A percentile compares a stretch with the other conserved stretches of the same genome.
Evolutionary conservation across 2,113 vertebrate species (phyloP).

Genomic region (Argyrosomus japonicus): DNA sequence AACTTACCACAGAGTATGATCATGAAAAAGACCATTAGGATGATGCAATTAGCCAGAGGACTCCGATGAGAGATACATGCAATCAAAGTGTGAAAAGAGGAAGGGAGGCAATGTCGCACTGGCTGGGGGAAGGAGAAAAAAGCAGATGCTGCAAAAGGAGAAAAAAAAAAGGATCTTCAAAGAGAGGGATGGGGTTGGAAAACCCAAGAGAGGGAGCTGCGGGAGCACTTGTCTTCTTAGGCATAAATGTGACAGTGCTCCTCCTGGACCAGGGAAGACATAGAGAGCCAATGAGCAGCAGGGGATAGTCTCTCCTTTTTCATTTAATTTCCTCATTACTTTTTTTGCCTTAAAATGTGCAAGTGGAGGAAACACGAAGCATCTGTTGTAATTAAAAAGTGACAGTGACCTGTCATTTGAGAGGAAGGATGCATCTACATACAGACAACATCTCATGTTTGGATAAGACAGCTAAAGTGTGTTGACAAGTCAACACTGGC

Average conservation of each 20-base stretch:
- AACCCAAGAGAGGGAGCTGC: constrained; percentile 80
- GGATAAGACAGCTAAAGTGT: neutral
- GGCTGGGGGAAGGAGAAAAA: constrained; percentile 68
- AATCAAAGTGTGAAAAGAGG: constrained; percentile 80
- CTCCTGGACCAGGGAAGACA: constrained; percentile 73
- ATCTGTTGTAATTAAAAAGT: constrained; percentile 57
- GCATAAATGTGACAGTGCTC: constrained; percentile 77
- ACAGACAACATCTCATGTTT: neutral
- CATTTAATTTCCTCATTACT: constrained; percentile 30
- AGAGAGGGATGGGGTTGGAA: constrained; percentile 74
- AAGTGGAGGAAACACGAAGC: constrained; percentile 5
- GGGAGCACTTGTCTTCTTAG: constrained; percentile 80
- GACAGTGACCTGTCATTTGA: constrained; percentile 42
- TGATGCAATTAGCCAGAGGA: constrained; percentile 84
- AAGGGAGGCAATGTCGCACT: constrained; percentile 66
- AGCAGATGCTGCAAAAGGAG: constrained; percentile 80
- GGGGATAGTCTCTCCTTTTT: constrained; percentile 55
- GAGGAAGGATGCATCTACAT: neutral
- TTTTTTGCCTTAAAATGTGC: constrained; percentile 50
- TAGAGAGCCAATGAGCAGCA: constrained; percentile 69
- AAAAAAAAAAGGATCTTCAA: constrained; percentile 72
- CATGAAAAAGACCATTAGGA: constrained; percentile 79
- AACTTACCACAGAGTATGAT: constrained; percentile 73
- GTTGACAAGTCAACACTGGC: neutral
- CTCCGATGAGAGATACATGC: constrained; percentile 79